Evolutionary conservation across 30 jellyfish, hydroid and myxozoan species (phyloP).

Genomic region (Morbakka virulenta): DNA sequence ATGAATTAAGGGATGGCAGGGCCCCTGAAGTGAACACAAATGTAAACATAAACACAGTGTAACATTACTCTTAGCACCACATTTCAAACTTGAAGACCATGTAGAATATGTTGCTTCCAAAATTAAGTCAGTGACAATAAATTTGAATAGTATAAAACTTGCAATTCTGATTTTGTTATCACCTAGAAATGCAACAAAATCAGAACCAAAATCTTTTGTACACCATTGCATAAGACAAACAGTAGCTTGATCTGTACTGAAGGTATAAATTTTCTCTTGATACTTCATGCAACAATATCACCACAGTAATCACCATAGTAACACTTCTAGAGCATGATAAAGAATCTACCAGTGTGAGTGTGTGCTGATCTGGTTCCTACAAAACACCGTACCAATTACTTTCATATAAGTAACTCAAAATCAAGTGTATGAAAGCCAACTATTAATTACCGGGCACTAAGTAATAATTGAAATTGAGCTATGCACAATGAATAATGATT

Average conservation of each 20-base stretch:
- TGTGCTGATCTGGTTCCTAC: too few relatives aligned
- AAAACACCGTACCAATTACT: too few relatives aligned
- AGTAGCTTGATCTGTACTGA: not conserved
- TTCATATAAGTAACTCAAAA: too few relatives aligned
- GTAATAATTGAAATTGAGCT: too few relatives aligned
- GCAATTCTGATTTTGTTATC: not conserved
- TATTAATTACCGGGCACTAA: too few relatives aligned
- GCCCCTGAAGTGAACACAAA: not conserved
- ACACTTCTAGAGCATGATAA: too few relatives aligned
- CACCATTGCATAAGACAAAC: not conserved
- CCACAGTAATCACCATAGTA: too few relatives aligned
- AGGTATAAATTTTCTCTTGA: not conserved
- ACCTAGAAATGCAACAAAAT: slow-evolving; percentile 6
- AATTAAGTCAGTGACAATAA: not conserved
- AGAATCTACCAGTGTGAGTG: too few relatives aligned
- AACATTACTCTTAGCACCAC: slow-evolving; percentile 16
- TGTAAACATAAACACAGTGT: not conserved
- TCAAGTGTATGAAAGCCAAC: too few relatives aligned
- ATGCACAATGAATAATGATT: too few relatives aligned
- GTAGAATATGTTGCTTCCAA: not conserved
- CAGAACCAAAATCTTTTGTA: not conserved
- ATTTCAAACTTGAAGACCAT: not conserved
- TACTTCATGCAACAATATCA: too few relatives aligned
- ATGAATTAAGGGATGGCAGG: not conserved
- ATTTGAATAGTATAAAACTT: not conserved